Evolutionary conservation across 37 sponge, comb jelly and placozoan species (phyloP).

Genomic region (Diacarnus erythraeanus): DNA sequence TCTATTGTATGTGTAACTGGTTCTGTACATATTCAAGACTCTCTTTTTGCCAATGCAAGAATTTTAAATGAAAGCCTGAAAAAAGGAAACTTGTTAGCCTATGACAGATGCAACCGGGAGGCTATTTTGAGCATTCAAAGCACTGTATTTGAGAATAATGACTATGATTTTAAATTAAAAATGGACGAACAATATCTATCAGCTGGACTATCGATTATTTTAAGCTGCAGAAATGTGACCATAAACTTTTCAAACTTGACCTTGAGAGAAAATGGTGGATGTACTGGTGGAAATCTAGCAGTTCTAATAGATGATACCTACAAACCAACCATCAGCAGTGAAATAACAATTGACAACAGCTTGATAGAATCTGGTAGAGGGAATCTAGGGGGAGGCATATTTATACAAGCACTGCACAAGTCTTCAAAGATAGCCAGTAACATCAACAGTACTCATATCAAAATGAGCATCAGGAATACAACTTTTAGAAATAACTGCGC

Average conservation of each 20-base stretch:
- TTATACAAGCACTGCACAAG: neutral
- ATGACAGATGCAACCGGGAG: no score
- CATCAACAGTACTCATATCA: neutral
- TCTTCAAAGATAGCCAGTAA: neutral
- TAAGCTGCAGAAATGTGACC: neutral
- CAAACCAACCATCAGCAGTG: neutral
- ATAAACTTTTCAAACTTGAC: neutral
- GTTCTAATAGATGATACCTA: neutral
- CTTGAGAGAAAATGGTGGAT: neutral
- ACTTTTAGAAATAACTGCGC: neutral
- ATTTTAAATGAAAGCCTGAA: neutral
- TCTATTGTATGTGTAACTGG: neutral
- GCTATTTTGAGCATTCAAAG: no score
- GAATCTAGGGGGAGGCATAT: neutral
- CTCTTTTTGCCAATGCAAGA: neutral
- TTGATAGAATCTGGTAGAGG: neutral
- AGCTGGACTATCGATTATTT: neutral
- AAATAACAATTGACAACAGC: neutral
- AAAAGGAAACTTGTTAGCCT: neutral
- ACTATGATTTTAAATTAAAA: no score
- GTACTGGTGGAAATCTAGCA: neutral
- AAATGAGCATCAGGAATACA: neutral
- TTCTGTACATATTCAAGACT: neutral
- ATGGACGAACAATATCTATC: neutral
- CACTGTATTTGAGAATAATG: no score